These are phyloP conservation scores for Panorpa germanica DNA, from an alignment of 2,888 invertebrate genomes.

Conservation along the genomic window DNA sequence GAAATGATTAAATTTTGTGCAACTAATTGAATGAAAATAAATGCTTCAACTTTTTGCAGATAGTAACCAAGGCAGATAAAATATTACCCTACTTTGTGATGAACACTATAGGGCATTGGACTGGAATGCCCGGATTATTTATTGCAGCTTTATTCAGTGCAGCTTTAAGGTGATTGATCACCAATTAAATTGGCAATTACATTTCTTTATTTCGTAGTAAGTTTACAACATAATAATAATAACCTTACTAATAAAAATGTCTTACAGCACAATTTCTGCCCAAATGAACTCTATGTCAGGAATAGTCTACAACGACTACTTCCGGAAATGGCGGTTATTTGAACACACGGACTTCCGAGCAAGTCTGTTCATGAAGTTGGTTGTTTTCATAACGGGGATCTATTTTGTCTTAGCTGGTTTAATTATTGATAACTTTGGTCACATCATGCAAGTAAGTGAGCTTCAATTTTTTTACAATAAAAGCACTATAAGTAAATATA, in stretches of 20 bases:
- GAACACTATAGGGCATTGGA: slow-evolving; percentile 27
- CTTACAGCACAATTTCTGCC: slow-evolving; percentile 32
- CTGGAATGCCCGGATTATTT: slow-evolving; percentile 38
- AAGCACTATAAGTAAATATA: no score
- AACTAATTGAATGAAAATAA: no score
- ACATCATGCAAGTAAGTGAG: no score
- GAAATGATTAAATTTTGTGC: no score
- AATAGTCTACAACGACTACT: slow-evolving; percentile 34
- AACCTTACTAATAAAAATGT: slow-evolving; percentile 4
- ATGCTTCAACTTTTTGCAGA: slow-evolving; percentile 10
- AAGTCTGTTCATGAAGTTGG: slow-evolving; percentile 27
- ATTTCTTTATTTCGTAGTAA: no score
- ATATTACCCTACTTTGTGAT: slow-evolving; percentile 35
- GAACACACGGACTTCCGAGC: slow-evolving; percentile 25
- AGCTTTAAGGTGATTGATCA: slow-evolving; percentile 25
- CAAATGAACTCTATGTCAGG: slow-evolving; percentile 32
- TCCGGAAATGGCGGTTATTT: slow-evolving; percentile 22
- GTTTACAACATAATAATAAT: no score
- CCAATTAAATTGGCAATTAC: background rate
- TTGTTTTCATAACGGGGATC: slow-evolving; percentile 27
- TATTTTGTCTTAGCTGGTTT: slow-evolving; percentile 35
- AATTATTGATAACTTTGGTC: slow-evolving; percentile 22
- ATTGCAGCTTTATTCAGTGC: slow-evolving; percentile 41
- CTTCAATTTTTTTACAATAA: no score
- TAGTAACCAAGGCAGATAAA: slow-evolving; percentile 25